Percentiles rank a stretch among this genome's conserved stretches.
These are phyloP conservation scores for Elymnias hypermnestra DNA, from an alignment of 1,140 invertebrate genomes.

Conservation along the genomic window DNA sequence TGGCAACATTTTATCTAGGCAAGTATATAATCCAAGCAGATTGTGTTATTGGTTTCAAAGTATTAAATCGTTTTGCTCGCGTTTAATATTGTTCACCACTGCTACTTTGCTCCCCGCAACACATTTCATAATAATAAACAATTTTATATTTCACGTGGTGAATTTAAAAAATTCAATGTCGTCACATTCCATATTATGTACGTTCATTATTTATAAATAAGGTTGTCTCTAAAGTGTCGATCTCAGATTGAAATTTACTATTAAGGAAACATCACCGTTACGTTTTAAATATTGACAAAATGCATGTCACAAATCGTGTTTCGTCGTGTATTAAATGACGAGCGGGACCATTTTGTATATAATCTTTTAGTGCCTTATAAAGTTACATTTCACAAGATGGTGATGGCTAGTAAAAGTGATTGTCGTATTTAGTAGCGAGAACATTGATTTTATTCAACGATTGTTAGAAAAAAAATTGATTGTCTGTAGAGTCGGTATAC, in stretches of 20 bases:
- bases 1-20: not conserved
- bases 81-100: slow-evolving; percentile 11
- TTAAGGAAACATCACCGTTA: slow-evolving; percentile 65
- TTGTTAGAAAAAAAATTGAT: slow-evolving; percentile 24
- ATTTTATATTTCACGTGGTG: slow-evolving; percentile 17
- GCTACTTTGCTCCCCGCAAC: not conserved
- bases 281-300: slow-evolving; percentile 44
- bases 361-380: slow-evolving; percentile 64
- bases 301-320: slow-evolving; percentile 55
- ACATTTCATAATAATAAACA: slow-evolving; percentile 1
- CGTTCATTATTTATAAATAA: slow-evolving; percentile 59
- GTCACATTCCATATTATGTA: slow-evolving; percentile 47
- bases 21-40: not conserved
- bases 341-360: slow-evolving; percentile 58
- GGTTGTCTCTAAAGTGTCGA: slow-evolving; percentile 68
- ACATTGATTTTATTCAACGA: slow-evolving; percentile 29
- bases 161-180: slow-evolving; percentile 25
- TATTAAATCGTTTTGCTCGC: slow-evolving; percentile 2
- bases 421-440: slow-evolving; percentile 34
- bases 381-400: slow-evolving; percentile 36
- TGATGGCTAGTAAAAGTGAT: slow-evolving; percentile 40
- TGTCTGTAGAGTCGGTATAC: too few species aligned
- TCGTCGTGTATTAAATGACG: slow-evolving; percentile 35
- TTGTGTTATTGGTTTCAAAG: not conserved
- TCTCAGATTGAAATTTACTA: slow-evolving; percentile 73